These are phyloP conservation scores for Charadrius vociferus DNA, from an alignment of 2,113 vertebrate species.

Conservation along the genomic window DNA sequence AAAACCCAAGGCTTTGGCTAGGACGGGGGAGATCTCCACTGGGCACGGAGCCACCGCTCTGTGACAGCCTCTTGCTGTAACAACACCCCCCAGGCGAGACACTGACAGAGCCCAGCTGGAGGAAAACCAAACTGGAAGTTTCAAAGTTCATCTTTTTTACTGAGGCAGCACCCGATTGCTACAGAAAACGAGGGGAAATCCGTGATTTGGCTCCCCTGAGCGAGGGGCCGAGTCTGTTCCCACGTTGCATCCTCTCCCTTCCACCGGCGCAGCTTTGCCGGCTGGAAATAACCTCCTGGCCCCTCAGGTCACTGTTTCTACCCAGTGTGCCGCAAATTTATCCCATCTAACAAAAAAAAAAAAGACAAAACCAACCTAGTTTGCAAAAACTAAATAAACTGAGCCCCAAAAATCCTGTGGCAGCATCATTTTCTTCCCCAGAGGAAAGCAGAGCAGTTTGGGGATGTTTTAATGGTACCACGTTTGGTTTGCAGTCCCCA, in stretches of 20 bases:
- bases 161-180: not conserved
- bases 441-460: rapidly evolving
- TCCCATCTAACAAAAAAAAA: not conserved
- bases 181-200: rapidly evolving
- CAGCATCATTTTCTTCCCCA: rapidly evolving
- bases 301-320: not conserved
- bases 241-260: not conserved
- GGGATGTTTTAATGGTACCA: rapidly evolving
- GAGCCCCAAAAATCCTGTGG: not conserved
- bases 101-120: not conserved
- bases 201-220: not conserved
- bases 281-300: not conserved
- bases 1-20: not conserved
- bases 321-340: not conserved
- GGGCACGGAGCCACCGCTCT: rapidly evolving
- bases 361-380: too few relatives aligned
- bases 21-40: not conserved
- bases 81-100: rapidly evolving
- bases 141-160: not conserved
- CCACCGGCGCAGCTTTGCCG: rapidly evolving
- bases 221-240: rapidly evolving
- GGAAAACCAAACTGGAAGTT: not conserved
- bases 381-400: not conserved
- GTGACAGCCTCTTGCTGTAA: not conserved
- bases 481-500: rapidly evolving